phyloP scores from a whole-genome alignment of 2,888 invertebrate genomes.

The Drosophila paranaensis region DNA sequence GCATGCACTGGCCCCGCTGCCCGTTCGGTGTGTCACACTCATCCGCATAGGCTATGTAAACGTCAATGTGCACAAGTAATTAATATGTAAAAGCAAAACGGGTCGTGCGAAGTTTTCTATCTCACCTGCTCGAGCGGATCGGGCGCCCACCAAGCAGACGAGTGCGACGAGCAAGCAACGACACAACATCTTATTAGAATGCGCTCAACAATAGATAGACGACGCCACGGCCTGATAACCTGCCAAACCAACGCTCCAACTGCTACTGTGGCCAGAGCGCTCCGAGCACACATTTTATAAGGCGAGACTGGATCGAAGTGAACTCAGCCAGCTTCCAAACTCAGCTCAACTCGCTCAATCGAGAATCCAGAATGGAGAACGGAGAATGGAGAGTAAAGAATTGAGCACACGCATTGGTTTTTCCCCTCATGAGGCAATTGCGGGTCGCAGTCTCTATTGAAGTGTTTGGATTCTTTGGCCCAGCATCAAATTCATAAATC shows the following conservation, averaged over 20 bases:
- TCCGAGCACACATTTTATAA: constrained; percentile 40
- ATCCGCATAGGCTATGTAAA: constrained; percentile 66
- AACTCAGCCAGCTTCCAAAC: constrained; percentile 3
- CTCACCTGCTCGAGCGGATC: constrained; percentile 60
- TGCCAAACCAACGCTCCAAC: constrained; percentile 37
- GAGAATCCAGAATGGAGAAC: constrained; percentile 1
- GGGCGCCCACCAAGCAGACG: constrained; percentile 35
- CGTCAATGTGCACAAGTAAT: constrained; percentile 39
- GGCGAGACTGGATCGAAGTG: neutral
- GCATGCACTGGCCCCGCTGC: constrained; percentile 67
- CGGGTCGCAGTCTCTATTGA: neutral
- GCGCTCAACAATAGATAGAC: neutral
- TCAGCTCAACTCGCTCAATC: constrained; percentile 24
- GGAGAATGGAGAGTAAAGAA: constrained; percentile 4
- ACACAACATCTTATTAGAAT: constrained; percentile 29
- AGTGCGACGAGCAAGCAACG: constrained; percentile 23
- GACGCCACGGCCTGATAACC: constrained; percentile 15
- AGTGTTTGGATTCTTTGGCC: constrained; percentile 12
- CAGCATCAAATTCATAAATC: neutral
- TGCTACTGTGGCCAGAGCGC: constrained; percentile 49
- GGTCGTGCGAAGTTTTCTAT: constrained; percentile 41
- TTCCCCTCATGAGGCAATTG: constrained; percentile 1
- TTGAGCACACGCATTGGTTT: constrained; percentile 19
- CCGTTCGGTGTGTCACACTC: constrained; percentile 65
- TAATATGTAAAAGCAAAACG: constrained; percentile 28